These are phyloP conservation scores for Nylanderia fulva DNA, from an alignment of 1,140 invertebrate species.

Conservation along the genomic window DNA sequence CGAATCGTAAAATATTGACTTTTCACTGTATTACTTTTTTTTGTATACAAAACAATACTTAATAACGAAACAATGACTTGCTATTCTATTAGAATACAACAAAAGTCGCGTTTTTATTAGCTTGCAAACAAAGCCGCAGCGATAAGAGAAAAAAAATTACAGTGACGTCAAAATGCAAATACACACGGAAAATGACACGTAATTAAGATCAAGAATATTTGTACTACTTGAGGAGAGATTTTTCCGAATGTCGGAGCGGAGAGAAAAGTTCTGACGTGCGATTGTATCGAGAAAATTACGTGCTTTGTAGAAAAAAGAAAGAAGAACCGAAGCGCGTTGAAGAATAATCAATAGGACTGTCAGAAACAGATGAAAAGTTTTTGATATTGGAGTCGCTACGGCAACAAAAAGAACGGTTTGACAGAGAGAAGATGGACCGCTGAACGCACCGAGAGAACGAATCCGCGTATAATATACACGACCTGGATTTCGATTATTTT, in stretches of 20 bases:
- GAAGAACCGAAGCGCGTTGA: constrained; percentile 25
- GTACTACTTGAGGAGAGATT: not conserved
- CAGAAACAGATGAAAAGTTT: constrained; percentile 65
- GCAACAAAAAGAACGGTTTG: constrained; percentile 69
- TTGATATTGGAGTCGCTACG: constrained; percentile 65
- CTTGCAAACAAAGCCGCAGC: not conserved
- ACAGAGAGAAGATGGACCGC: constrained; percentile 57
- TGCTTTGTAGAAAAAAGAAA: constrained; percentile 30
- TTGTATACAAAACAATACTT: not conserved
- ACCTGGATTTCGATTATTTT: constrained; percentile 59
- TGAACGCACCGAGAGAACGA: constrained; percentile 44
- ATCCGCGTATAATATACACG: constrained; percentile 40
- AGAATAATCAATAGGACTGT: constrained; percentile 64
- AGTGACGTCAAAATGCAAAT: constrained; percentile 18
- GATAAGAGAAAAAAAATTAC: constrained; percentile 13
- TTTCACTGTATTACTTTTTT: not conserved
- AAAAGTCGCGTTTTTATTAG: constrained; percentile 4
- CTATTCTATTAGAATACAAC: not conserved
- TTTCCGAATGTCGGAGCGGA: constrained; percentile 5
- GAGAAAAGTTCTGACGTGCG: constrained; percentile 12
- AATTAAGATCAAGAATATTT: constrained; percentile 42
- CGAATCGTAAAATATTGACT: not conserved
- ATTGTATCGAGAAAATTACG: constrained; percentile 61
- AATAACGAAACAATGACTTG: not conserved
- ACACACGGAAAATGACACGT: constrained; percentile 3